A percentile compares a stretch with the other conserved stretches of the same genome.
Conservation (phyloP, 1,140 invertebrate genomes). For the Galendromus occidentalis region DNA sequence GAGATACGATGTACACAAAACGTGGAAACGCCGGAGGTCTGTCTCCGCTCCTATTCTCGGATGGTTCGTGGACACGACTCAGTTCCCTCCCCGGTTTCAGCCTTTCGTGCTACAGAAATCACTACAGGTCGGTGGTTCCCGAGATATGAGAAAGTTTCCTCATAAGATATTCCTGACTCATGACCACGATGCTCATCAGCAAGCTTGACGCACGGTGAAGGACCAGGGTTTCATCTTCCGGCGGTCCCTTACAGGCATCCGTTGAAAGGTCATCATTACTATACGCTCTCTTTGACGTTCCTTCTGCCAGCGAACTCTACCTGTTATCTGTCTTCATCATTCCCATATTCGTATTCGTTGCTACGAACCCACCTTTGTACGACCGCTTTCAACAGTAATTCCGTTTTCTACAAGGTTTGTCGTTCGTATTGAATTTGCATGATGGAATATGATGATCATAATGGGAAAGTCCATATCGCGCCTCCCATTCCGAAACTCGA, state of each 20-base stretch:
- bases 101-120: constrained; percentile 3
- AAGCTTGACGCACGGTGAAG: no score
- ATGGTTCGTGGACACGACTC: neutral
- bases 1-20: constrained; percentile 4
- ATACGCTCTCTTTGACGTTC: neutral
- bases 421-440: no score
- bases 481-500: no score
- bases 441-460: no score
- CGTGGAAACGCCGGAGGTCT: neutral
- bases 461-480: no score
- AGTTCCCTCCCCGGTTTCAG: constrained; percentile 7
- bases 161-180: no score
- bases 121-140: neutral
- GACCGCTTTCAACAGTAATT: neutral
- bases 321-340: constrained; percentile 6
- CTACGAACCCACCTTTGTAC: constrained; percentile 7
- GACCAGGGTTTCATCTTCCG: neutral
- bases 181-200: no score
- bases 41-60: neutral
- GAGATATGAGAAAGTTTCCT: no score
- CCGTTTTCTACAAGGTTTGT: constrained; percentile 7
- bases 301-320: neutral
- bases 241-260: neutral
- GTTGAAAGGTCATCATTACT: constrained; percentile 2
- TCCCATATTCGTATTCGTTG: constrained; percentile 23